Evolutionary conservation across 2,797 vertebrate species (phyloP), one percentile per base, ranked within the genome.

Genomic region (Alcedo atthis): DNA sequence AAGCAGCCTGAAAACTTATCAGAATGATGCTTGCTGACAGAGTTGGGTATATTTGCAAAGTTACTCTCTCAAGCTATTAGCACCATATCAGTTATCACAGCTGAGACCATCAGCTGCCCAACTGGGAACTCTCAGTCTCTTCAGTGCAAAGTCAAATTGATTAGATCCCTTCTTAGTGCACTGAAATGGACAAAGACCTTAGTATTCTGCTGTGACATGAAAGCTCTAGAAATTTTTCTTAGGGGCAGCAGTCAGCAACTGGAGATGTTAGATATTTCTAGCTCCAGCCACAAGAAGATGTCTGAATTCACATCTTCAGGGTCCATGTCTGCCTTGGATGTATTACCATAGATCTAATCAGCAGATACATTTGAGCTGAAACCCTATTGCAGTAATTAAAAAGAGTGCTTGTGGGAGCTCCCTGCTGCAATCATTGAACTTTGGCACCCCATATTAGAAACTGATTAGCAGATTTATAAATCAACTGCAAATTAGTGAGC

Each of bases 151-250:
- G 51, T 43, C 69, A 69, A 11, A 30, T 12, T 33, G 19, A 49
- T 83, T 64, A 68, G 40, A 43, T 78, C 21, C 32, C 15, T 53
- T 69, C 55, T 82, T 14, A 71, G 59, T 62, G 58, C 67, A 21
- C 51, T 69, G 74, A 73, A 69, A 79, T 73, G 35, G 59, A 66
- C 26, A 43, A 49, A 87, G 42, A 43, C 49, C 24, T 45, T 67
- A 18, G 12, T 45, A 58, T 35, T 90, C 59, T 90, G n/a, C 45
- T 69, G 16, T 40, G 74, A 66, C 22, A 15, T 15, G 3, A 86
- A 81, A 76, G 45, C 35, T 81, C 70, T 86, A 81, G 83, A 76
- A 90, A n/a, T 81, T 85, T 88, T 26, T 84, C 35, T 33, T 46
- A 48, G 37, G 26, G 13, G 18, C 20, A 53, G 46, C 35, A 79